Evolutionary conservation across 1,140 invertebrate genomes (phyloP).

Genomic region (Heliothis subflexa): DNA sequence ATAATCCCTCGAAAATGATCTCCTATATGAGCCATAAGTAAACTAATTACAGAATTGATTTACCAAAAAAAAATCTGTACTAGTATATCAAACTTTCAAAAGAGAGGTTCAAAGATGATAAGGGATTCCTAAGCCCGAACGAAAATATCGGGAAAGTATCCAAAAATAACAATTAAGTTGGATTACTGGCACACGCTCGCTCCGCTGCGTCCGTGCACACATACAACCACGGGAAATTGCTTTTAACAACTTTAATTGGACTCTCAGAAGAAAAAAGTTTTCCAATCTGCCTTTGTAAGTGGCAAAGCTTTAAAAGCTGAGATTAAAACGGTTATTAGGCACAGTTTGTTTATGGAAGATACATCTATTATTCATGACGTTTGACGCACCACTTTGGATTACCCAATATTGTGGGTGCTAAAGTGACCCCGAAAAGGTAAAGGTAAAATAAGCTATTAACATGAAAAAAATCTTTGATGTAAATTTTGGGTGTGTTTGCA

Average conservation of each 20-base stretch:
- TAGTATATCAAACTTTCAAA: neutral
- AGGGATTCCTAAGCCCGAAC: neutral
- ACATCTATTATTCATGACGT: slow-evolving; percentile 59
- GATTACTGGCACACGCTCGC: slow-evolving; percentile 38
- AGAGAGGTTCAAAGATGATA: neutral
- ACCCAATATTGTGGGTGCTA: neutral
- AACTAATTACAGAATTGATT: too few species aligned
- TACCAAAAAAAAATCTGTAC: too few species aligned
- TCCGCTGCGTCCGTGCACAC: slow-evolving; percentile 53
- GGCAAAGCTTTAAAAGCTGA: slow-evolving; percentile 65
- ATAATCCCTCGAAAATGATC: too few species aligned
- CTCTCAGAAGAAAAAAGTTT: slow-evolving; percentile 80
- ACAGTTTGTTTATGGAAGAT: slow-evolving; percentile 60
- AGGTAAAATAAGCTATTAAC: slow-evolving; percentile 10
- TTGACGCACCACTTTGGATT: slow-evolving; percentile 31
- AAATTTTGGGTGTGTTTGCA: neutral
- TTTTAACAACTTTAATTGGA: slow-evolving; percentile 83
- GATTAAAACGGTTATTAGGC: slow-evolving; percentile 73
- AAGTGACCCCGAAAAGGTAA: slow-evolving; percentile 17
- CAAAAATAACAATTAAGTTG: slow-evolving; percentile 46
- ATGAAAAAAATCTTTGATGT: slow-evolving; percentile 4
- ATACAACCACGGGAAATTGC: slow-evolving; percentile 75
- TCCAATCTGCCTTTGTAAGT: slow-evolving; percentile 80
- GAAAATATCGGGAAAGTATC: slow-evolving; percentile 33
- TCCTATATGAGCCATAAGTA: too few species aligned